Evolutionary conservation across 1,140 invertebrate species (phyloP).

Genomic region (Papilio xuthus): DNA sequence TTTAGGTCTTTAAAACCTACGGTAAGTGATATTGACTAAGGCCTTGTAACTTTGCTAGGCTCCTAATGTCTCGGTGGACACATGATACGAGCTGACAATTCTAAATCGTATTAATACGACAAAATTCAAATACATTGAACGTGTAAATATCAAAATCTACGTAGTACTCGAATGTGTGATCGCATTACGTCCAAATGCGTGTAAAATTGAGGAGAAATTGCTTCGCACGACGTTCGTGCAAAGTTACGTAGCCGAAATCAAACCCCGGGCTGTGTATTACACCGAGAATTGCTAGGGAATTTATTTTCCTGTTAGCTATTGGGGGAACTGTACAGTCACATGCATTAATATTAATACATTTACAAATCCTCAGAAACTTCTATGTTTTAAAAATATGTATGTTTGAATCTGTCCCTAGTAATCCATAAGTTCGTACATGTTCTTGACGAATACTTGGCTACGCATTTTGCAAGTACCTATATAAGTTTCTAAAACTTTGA

Average conservation of each 20-base stretch:
- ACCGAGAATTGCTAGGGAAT: slow-evolving; percentile 39
- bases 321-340: neutral
- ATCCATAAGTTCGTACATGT: too few relatives aligned
- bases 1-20: too few relatives aligned
- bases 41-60: too few relatives aligned
- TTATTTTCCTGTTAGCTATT: neutral
- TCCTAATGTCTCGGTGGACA: too few relatives aligned
- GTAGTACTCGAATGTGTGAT: slow-evolving; percentile 54
- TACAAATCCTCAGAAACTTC: too few relatives aligned
- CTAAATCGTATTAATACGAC: neutral
- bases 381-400: neutral
- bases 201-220: slow-evolving; percentile 76
- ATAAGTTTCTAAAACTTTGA: too few relatives aligned
- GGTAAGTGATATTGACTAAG: too few relatives aligned
- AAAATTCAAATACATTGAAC: neutral
- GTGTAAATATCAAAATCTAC: slow-evolving; percentile 40
- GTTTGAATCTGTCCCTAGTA: too few relatives aligned
- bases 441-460: too few relatives aligned
- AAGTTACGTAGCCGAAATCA: slow-evolving; percentile 45
- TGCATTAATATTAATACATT: neutral
- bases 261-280: slow-evolving; percentile 41
- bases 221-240: slow-evolving; percentile 49
- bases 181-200: slow-evolving; percentile 70
- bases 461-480: too few relatives aligned
- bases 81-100: too few relatives aligned